Conservation (phyloP, 1,140 invertebrate species). For the Dendroctonus ponderosae region DNA sequence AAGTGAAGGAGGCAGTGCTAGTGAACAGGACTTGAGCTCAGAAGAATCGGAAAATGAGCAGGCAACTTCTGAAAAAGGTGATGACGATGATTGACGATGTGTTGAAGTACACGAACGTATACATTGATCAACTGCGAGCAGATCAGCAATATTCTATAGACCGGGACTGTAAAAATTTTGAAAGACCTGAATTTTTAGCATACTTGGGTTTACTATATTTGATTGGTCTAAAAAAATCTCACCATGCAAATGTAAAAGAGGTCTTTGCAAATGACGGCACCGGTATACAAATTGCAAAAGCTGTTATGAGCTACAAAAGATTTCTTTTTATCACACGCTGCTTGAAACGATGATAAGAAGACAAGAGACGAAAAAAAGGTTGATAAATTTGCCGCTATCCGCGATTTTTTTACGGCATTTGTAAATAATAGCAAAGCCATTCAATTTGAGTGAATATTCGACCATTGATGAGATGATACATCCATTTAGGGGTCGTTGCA, state of each 20-base stretch:
- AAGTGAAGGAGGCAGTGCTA: too few species aligned
- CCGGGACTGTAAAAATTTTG: neutral
- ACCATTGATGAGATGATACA: conserved; percentile 51
- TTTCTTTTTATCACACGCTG: conserved; percentile 28
- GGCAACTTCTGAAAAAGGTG: too few species aligned
- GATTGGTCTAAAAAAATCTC: conserved; percentile 1
- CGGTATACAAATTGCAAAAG: conserved; percentile 31
- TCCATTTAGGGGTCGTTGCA: conserved; percentile 48
- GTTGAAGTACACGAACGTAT: neutral
- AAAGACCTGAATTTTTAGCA: neutral
- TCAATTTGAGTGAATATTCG: conserved; percentile 39
- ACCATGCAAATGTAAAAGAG: conserved; percentile 26
- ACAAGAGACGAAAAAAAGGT: conserved; percentile 15
- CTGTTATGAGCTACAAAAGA: conserved; percentile 15
- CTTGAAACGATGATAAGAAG: conserved; percentile 34
- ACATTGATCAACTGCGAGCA: neutral
- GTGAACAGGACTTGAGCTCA: too few species aligned
- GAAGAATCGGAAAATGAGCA: too few species aligned
- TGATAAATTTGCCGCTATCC: conserved; percentile 41
- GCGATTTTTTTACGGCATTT: conserved; percentile 45
- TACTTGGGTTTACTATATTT: neutral
- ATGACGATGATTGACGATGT: conserved; percentile 1
- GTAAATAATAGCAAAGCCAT: conserved; percentile 40
- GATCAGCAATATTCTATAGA: neutral
- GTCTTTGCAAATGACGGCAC: conserved; percentile 40